These are phyloP conservation scores for Mirza zaza DNA, from an alignment of 2,113 vertebrate genomes.

Conservation along the genomic window DNA sequence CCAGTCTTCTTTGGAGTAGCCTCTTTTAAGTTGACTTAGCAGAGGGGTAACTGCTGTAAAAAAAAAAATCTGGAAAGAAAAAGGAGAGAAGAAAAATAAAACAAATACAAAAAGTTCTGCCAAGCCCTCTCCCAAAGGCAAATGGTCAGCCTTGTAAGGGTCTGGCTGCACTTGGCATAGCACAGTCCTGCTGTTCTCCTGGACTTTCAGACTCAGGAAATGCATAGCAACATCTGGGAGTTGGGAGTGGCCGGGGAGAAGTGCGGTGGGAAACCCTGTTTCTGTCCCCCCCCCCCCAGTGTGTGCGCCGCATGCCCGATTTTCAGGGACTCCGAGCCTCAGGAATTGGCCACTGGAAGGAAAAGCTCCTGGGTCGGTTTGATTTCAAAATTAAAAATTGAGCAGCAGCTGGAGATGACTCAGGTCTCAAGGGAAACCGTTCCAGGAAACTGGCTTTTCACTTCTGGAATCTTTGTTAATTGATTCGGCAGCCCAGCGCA, in stretches of 20 bases:
- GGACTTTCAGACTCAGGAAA: accelerated
- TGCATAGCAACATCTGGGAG: not conserved
- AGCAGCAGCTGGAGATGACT: constrained; percentile 74
- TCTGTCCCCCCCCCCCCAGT: accelerated
- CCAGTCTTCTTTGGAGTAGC: not conserved
- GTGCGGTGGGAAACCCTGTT: accelerated
- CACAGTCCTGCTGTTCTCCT: accelerated
- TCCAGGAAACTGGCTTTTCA: constrained; percentile 66
- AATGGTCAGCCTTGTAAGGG: not conserved
- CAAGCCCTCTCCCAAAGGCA: not conserved
- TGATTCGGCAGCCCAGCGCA: not conserved
- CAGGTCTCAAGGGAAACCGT: constrained; percentile 63
- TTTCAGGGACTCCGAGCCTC: accelerated
- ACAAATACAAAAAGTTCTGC: not conserved
- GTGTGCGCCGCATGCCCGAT: accelerated
- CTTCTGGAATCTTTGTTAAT: constrained; percentile 53
- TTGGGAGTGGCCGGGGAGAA: not conserved
- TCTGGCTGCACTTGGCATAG: not conserved
- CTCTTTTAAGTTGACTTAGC: not conserved
- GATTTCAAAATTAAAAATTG: constrained; percentile 47
- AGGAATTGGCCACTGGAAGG: not conserved
- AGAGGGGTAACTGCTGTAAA: not conserved
- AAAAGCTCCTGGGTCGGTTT: not conserved
- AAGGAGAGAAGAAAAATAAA: not conserved
- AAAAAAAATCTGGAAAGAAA: not conserved